These are phyloP conservation scores for Zapus hudsonius DNA, from an alignment of 2,113 vertebrate genomes.

Conservation along the genomic window DNA sequence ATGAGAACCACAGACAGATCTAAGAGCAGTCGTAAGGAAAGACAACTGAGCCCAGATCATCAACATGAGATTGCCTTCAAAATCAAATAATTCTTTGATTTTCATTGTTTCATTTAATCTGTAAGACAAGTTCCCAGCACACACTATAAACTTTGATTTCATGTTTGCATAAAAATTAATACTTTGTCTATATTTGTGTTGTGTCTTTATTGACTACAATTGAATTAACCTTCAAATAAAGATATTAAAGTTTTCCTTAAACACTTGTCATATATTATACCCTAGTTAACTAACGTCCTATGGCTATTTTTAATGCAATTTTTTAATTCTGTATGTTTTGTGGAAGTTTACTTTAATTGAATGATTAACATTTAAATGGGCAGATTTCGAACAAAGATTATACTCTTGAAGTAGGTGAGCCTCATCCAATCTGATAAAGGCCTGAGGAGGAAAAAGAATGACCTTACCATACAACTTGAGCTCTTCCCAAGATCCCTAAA, in stretches of 20 bases:
- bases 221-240: constrained; percentile 46
- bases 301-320: too few relatives aligned
- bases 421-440: background rate
- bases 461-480: background rate
- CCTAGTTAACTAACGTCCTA: background rate
- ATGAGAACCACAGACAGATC: constrained; percentile 80
- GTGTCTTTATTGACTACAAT: constrained; percentile 46
- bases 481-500: background rate
- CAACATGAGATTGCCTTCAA: constrained; percentile 76
- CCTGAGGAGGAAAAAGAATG: background rate
- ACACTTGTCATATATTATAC: constrained; percentile 15
- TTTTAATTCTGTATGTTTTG: constrained; percentile 4
- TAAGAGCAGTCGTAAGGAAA: constrained; percentile 73
- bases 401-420: background rate
- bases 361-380: constrained; percentile 18
- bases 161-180: constrained; percentile 62
- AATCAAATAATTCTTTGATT: constrained; percentile 84
- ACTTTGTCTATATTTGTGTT: constrained; percentile 37
- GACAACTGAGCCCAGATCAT: constrained; percentile 75
- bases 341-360: background rate
- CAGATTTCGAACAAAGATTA: background rate
- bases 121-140: constrained; percentile 49
- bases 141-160: constrained; percentile 63
- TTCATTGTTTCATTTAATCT: constrained; percentile 78
- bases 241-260: constrained; percentile 53